These are phyloP conservation scores for Caenorhabditis virilis DNA, from an alignment of 2,888 invertebrate genomes.

Conservation along the genomic window DNA sequence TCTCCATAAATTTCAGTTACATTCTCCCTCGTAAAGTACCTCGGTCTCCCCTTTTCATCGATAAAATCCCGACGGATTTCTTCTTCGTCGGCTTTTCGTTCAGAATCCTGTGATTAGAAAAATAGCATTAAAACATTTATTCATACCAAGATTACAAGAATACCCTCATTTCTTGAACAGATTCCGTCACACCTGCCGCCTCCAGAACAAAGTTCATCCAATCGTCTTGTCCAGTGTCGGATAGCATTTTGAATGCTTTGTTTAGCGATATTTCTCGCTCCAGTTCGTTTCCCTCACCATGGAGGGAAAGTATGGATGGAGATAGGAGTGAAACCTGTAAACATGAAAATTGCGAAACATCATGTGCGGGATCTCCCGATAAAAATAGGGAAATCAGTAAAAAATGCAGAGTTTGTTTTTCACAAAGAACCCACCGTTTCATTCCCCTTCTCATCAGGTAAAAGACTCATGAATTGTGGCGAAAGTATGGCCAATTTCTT, in stretches of 20 bases:
- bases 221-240: conserved; percentile 43
- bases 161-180: conserved; percentile 34
- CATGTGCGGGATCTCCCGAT: no score
- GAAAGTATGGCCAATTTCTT: conserved; percentile 61
- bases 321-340: conserved; percentile 59
- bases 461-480: conserved; percentile 59
- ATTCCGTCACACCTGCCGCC: conserved; percentile 59
- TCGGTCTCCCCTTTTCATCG: conserved; percentile 34
- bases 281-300: conserved; percentile 44
- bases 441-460: conserved; percentile 55
- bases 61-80: conserved; percentile 30
- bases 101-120: conserved; percentile 4
- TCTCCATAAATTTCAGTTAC: conserved; percentile 36
- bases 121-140: no score
- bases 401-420: no score
- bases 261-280: conserved; percentile 29
- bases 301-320: conserved; percentile 59
- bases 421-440: conserved; percentile 30
- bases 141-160: no score
- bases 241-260: conserved; percentile 31
- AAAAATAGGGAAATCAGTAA: no score
- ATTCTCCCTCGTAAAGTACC: conserved; percentile 38
- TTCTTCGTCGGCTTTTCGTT: conserved; percentile 35
- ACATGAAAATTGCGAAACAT: no score
- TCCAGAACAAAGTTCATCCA: conserved; percentile 67